Conservation (phyloP, 2,113 vertebrate species). For the Macaca nemestrina region DNA sequence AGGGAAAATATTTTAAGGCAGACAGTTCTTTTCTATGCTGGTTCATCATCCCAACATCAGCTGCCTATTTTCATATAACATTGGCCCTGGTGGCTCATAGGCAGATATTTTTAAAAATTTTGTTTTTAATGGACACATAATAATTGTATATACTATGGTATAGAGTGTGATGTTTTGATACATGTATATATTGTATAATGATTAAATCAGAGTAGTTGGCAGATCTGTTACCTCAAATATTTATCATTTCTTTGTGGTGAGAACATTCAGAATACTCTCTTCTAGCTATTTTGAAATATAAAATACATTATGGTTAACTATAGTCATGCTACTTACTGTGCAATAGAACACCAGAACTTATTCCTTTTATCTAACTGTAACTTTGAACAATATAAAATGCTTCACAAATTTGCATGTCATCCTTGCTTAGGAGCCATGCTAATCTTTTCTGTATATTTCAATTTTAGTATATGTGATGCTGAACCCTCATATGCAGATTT, state of each 20-base stretch:
- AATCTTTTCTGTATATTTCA: background rate
- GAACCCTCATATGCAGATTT: background rate
- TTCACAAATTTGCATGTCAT: background rate
- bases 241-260: background rate
- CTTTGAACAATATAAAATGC: background rate
- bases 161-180: background rate
- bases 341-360: background rate
- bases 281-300: background rate
- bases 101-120: background rate
- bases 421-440: background rate
- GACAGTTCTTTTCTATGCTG: background rate
- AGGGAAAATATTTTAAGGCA: conserved; percentile 1
- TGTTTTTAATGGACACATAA: background rate
- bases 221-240: background rate
- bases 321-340: background rate
- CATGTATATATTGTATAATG: background rate
- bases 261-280: background rate
- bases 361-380: background rate
- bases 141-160: background rate
- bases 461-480: background rate
- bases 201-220: background rate
- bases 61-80: conserved; percentile 8
- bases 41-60: background rate
- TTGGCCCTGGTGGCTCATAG: background rate
- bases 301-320: background rate